These are phyloP conservation scores for Epinotia bilunana DNA, from an alignment of 2,888 invertebrate species.

Conservation along the genomic window DNA sequence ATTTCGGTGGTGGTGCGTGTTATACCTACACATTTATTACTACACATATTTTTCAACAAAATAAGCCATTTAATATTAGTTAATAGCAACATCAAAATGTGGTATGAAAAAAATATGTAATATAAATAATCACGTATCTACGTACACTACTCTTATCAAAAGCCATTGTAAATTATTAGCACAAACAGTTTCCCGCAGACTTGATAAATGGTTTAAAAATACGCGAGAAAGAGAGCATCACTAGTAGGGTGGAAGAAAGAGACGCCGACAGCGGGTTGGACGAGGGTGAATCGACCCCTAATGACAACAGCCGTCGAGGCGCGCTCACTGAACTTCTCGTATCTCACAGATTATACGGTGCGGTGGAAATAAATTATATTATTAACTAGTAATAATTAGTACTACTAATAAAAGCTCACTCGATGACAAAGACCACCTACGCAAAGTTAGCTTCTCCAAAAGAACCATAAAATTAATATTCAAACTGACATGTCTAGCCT, in stretches of 20 bases:
- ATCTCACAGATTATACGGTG: slow-evolving; percentile 31
- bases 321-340: slow-evolving; percentile 53
- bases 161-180: slow-evolving; percentile 6
- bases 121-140: neutral
- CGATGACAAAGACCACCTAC: neutral
- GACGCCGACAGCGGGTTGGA: slow-evolving; percentile 67
- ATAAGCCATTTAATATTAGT: no score
- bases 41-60: no score
- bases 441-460: neutral
- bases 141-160: neutral
- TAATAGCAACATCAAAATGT: neutral
- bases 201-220: slow-evolving; percentile 46
- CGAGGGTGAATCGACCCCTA: slow-evolving; percentile 81
- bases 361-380: neutral
- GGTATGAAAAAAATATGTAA: neutral
- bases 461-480: slow-evolving; percentile 29
- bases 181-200: slow-evolving; percentile 55
- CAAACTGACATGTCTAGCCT: slow-evolving; percentile 24
- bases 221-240: slow-evolving; percentile 64
- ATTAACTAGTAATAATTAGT: no score
- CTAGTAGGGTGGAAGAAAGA: slow-evolving; percentile 72
- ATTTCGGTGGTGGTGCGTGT: neutral
- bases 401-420: neutral
- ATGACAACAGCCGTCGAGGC: slow-evolving; percentile 66
- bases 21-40: no score